These are phyloP conservation scores for Salvelinus sp. DNA, from an alignment of 2,113 vertebrate genomes.

Conservation along the genomic window DNA sequence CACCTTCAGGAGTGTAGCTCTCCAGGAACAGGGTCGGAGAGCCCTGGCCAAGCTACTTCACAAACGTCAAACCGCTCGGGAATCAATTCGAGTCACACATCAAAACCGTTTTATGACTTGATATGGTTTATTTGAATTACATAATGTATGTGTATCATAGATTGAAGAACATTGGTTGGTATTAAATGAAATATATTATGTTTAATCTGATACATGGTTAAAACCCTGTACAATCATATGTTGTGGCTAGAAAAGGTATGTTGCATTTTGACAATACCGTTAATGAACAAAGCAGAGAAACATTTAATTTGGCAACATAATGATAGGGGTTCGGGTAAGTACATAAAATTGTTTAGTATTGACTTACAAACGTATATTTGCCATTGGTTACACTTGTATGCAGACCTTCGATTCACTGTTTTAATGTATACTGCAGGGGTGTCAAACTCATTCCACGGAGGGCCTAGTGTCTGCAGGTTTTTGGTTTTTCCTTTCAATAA, in stretches of 20 bases:
- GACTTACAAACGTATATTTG: slow-evolving; percentile 5
- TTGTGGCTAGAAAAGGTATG: slow-evolving; percentile 23
- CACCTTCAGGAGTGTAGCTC: too few relatives aligned
- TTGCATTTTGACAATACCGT: slow-evolving; percentile 44
- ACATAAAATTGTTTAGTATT: background rate
- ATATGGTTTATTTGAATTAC: slow-evolving; percentile 63
- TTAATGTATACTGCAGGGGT: slow-evolving; percentile 36
- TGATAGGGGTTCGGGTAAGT: slow-evolving; percentile 16
- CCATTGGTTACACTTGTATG: slow-evolving; percentile 20
- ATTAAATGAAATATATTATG: slow-evolving; percentile 76
- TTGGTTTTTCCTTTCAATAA: too few relatives aligned
- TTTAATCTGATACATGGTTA: slow-evolving; percentile 60
- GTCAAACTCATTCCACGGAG: too few relatives aligned
- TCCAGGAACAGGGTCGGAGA: too few relatives aligned
- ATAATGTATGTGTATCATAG: slow-evolving; percentile 66
- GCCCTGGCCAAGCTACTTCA: background rate
- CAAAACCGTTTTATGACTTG: slow-evolving; percentile 37
- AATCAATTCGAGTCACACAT: background rate
- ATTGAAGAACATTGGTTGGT: slow-evolving; percentile 65
- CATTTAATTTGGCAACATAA: slow-evolving; percentile 33
- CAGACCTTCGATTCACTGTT: background rate
- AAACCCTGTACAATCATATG: slow-evolving; percentile 56
- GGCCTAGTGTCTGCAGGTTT: too few relatives aligned
- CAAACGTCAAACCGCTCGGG: background rate
- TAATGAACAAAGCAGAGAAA: slow-evolving; percentile 33